Percentiles rank a stretch among this genome's conserved stretches.
These are phyloP conservation scores for Morpho helenor DNA, from an alignment of 2,888 invertebrate species.

Conservation along the genomic window DNA sequence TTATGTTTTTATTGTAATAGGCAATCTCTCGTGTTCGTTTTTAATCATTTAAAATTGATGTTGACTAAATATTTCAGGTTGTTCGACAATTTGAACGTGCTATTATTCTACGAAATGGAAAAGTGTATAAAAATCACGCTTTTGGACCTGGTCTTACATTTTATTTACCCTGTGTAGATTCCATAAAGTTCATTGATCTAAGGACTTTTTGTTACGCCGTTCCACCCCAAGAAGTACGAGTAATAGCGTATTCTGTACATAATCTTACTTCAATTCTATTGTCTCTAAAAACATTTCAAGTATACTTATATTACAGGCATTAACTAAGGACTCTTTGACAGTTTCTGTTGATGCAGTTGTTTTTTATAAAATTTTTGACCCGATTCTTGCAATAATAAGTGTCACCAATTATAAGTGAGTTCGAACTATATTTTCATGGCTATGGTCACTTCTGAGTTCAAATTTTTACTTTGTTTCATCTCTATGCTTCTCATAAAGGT, in stretches of 20 bases:
- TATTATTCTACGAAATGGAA: conserved; percentile 90
- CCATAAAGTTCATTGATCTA: conserved; percentile 90
- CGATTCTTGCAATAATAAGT: conserved; percentile 82
- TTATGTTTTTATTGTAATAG: too few species aligned
- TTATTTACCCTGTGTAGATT: conserved; percentile 93
- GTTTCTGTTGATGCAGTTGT: conserved; percentile 93
- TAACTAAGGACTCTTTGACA: conserved; percentile 88
- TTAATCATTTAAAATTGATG: too few species aligned
- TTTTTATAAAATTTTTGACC: conserved; percentile 86
- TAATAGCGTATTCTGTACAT: conserved; percentile 46
- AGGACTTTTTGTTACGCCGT: conserved; percentile 94
- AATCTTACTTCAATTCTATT: background rate
- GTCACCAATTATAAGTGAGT: conserved; percentile 47
- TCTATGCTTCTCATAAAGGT: conserved; percentile 54
- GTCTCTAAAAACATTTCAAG: background rate
- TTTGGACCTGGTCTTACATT: conserved; percentile 92
- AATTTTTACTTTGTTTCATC: background rate
- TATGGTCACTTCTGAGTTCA: background rate
- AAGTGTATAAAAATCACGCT: conserved; percentile 82
- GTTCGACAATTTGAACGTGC: conserved; percentile 90
- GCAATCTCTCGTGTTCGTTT: too few species aligned
- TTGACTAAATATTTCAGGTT: conserved; percentile 55
- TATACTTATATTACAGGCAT: conserved; percentile 35
- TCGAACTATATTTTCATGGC: background rate
- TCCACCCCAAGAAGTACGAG: conserved; percentile 89